A percentile compares a stretch with the other conserved stretches of the same genome.
These are phyloP conservation scores for Caenorhabditis remanei DNA, from an alignment of 1,140 invertebrate genomes.

Conservation along the genomic window DNA sequence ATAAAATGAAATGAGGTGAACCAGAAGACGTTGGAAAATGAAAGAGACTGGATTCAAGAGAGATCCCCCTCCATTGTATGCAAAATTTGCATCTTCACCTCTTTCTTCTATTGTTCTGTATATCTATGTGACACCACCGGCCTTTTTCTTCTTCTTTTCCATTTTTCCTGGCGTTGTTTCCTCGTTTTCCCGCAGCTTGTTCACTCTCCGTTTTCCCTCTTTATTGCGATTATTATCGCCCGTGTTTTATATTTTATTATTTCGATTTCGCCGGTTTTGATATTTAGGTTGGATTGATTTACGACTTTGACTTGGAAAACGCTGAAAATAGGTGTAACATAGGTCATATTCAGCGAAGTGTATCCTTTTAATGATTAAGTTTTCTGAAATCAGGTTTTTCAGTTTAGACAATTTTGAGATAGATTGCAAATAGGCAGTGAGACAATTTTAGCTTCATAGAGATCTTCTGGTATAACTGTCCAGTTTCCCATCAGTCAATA, in stretches of 20 bases:
- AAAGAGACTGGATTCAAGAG: background rate
- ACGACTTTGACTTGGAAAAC: background rate
- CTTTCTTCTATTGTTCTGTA: conserved; percentile 41
- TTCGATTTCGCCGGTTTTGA: background rate
- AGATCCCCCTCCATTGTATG: background rate
- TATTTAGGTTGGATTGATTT: background rate
- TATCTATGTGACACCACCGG: conserved; percentile 17
- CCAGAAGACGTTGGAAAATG: conserved; percentile 3
- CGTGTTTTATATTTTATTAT: conserved; percentile 30
- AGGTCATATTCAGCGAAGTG: too few species aligned
- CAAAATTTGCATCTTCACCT: conserved; percentile 1
- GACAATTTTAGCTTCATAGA: too few species aligned
- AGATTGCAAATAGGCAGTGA: too few species aligned
- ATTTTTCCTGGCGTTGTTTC: conserved; percentile 39
- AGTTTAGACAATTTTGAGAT: too few species aligned
- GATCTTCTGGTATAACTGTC: too few species aligned
- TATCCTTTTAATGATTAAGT: too few species aligned
- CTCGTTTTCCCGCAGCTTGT: background rate
- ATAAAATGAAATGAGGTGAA: conserved; percentile 22
- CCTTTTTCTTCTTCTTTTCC: background rate
- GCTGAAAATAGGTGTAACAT: background rate
- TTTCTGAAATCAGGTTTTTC: too few species aligned
- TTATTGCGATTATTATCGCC: conserved; percentile 2
- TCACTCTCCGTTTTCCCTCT: background rate
- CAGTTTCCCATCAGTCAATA: too few species aligned